phyloP scores from a whole-genome alignment of 2,888 invertebrate genomes.

The Pardosa pseudoannulata region DNA sequence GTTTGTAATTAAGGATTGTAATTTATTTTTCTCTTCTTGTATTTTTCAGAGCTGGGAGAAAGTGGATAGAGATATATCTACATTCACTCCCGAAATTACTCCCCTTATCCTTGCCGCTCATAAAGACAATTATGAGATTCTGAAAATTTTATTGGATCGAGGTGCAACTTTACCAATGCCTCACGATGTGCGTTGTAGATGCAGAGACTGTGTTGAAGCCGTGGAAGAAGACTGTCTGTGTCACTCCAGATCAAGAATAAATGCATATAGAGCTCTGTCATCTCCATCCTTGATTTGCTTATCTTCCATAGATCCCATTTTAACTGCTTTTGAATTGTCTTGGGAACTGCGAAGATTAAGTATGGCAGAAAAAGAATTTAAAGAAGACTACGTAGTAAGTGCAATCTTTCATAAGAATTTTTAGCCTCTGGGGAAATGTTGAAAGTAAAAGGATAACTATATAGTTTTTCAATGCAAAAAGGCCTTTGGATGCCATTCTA shows the following conservation, averaged over 20 bases:
- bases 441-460: no score
- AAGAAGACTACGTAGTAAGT: slow-evolving; percentile 84
- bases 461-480: no score
- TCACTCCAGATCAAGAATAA: slow-evolving; percentile 96
- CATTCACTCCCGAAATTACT: slow-evolving; percentile 98
- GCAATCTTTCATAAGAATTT: no score
- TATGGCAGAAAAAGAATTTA: slow-evolving; percentile 98
- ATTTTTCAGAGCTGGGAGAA: slow-evolving; percentile 91
- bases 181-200: slow-evolving; percentile 95
- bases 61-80: slow-evolving; percentile 91
- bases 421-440: no score
- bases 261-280: slow-evolving; percentile 96
- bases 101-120: slow-evolving; percentile 98
- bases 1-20: no score
- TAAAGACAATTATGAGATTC: slow-evolving; percentile 98
- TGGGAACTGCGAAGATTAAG: slow-evolving; percentile 97
- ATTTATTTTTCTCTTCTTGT: no score
- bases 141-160: slow-evolving; percentile 96
- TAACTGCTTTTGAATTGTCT: slow-evolving; percentile 97
- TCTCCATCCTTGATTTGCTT: slow-evolving; percentile 97
- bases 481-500: no score
- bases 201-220: slow-evolving; percentile 95
- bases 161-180: slow-evolving; percentile 96
- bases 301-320: slow-evolving; percentile 97
- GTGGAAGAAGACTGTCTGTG: slow-evolving; percentile 94